Percentiles rank a stretch among this genome's conserved stretches.
phyloP scores from a whole-genome alignment of 2,113 vertebrate genomes.

The Corythornis cristatus region DNA sequence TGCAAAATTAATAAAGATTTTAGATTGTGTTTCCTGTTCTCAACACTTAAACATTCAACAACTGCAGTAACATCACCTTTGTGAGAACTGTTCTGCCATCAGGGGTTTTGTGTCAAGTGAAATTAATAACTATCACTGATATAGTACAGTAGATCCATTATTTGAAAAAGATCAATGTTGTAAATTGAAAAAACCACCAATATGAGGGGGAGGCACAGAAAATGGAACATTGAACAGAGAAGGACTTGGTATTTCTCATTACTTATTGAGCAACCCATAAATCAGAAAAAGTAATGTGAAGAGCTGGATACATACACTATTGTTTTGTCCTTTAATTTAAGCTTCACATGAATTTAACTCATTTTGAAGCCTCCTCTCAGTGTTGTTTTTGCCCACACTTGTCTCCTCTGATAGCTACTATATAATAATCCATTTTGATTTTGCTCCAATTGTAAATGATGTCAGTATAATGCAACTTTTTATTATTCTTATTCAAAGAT shows the following conservation, averaged over 20 bases:
- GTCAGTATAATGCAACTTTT: background rate
- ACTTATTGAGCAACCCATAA: background rate
- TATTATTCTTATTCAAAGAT: background rate
- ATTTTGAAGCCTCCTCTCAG: background rate
- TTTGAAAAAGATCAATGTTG: background rate
- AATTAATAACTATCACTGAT: background rate
- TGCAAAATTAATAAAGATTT: background rate
- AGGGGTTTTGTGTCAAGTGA: background rate
- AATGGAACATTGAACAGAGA: background rate
- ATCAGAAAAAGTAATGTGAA: fast-evolving
- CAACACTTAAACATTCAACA: background rate
- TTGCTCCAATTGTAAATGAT: background rate
- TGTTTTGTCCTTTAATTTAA: background rate
- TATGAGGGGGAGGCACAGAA: background rate
- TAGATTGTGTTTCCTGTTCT: background rate
- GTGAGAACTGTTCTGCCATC: background rate
- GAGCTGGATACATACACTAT: background rate
- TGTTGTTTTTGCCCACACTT: background rate
- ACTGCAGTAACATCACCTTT: background rate
- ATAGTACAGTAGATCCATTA: background rate
- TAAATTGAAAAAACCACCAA: background rate
- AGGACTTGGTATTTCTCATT: background rate
- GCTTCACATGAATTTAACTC: background rate
- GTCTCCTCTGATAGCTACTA: background rate
- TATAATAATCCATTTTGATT: background rate